These are phyloP conservation scores for Drosophila azteca DNA, from an alignment of 1,140 invertebrate genomes.

Conservation along the genomic window DNA sequence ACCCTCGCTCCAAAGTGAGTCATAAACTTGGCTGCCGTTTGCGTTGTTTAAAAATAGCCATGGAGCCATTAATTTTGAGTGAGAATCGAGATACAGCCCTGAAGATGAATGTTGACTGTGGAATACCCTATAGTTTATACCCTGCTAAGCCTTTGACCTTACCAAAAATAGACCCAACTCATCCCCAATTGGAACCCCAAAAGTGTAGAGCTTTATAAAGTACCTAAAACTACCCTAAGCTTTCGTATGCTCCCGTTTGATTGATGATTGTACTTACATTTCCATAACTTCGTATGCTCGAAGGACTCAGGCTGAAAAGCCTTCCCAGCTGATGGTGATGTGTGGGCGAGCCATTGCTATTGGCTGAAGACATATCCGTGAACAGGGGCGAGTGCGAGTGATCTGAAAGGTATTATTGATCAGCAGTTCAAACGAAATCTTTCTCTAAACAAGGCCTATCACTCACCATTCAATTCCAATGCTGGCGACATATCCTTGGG, in stretches of 20 bases:
- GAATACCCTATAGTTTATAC: neutral
- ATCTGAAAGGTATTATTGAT: constrained; percentile 36
- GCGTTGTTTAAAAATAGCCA: constrained; percentile 45
- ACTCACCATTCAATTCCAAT: constrained; percentile 62
- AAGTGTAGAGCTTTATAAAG: no score
- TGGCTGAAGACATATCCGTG: constrained; percentile 62
- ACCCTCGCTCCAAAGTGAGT: constrained; percentile 32
- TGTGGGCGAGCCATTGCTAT: constrained; percentile 66
- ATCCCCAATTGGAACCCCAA: no score
- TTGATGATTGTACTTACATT: constrained; percentile 75
- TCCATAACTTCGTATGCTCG: constrained; percentile 71
- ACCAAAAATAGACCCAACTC: no score
- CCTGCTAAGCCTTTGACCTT: no score
- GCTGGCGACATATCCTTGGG: constrained; percentile 79
- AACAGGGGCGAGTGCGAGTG: constrained; percentile 76
- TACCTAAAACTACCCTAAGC: no score
- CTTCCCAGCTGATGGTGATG: constrained; percentile 72
- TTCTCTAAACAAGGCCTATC: neutral
- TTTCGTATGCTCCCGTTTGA: no score
- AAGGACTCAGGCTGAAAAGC: constrained; percentile 77
- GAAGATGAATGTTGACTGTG: neutral
- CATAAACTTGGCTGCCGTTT: constrained; percentile 43
- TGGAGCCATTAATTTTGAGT: constrained; percentile 42
- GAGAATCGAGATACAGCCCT: constrained; percentile 21
- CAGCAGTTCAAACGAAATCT: neutral